Percentiles rank a stretch among this genome's conserved stretches.
Evolutionary conservation across 2,797 vertebrate genomes (phyloP).

Genomic region (Acropternis orthonyx): DNA sequence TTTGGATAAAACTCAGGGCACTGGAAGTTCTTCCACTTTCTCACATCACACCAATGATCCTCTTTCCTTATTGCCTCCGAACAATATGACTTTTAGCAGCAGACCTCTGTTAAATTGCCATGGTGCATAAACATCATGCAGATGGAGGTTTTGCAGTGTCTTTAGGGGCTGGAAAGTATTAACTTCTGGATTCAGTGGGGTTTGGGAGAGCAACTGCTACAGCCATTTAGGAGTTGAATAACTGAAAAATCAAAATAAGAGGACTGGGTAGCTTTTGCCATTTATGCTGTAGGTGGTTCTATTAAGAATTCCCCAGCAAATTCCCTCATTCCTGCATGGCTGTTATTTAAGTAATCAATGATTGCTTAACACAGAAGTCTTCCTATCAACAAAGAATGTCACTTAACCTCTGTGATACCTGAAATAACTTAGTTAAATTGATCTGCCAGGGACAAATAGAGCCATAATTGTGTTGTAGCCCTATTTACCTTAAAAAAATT

Average conservation of each 20-base stretch:
- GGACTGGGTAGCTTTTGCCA: neutral
- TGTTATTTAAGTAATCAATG: constrained; percentile 1
- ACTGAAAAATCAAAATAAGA: neutral
- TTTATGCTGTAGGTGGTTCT: neutral
- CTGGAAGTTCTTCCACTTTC: neutral
- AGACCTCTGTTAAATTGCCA: neutral
- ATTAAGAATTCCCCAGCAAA: neutral
- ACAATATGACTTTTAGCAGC: neutral
- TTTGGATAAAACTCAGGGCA: neutral
- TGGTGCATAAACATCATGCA: neutral
- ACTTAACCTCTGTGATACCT: neutral
- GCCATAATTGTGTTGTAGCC: neutral
- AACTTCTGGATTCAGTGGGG: neutral
- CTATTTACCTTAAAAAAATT: neutral
- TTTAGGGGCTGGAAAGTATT: neutral
- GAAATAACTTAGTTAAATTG: constrained; percentile 1
- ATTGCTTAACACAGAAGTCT: neutral
- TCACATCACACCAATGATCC: neutral
- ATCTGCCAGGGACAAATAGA: neutral
- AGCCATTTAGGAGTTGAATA: neutral
- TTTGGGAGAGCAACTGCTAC: neutral
- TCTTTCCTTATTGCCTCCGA: neutral
- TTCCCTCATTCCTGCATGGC: neutral
- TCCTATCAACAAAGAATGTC: neutral
- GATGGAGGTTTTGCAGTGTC: neutral